Percentiles rank a stretch among this genome's conserved stretches.
Evolutionary conservation across 2,888 invertebrate genomes (phyloP).

Genomic region (Deilephila porcellus): DNA sequence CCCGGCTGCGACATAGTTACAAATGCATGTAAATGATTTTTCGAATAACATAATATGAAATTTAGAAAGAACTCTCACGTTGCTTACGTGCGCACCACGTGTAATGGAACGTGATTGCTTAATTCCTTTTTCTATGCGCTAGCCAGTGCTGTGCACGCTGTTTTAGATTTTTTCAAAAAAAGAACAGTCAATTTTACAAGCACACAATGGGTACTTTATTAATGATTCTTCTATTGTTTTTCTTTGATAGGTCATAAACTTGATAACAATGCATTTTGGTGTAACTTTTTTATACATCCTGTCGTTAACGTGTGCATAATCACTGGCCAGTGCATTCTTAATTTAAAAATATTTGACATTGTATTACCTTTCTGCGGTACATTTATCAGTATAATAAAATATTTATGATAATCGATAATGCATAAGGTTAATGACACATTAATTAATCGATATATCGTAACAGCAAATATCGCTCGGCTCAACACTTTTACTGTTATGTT

Average conservation of each 20-base stretch:
- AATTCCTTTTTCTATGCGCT: conserved; percentile 57
- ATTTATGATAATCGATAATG: conserved; percentile 1
- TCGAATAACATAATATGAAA: conserved; percentile 57
- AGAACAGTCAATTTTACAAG: conserved; percentile 54
- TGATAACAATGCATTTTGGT: conserved; percentile 62
- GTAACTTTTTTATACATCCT: conserved; percentile 71
- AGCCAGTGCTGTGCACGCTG: conserved; percentile 54
- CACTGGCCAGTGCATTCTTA: conserved; percentile 40
- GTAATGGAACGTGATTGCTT: conserved; percentile 64
- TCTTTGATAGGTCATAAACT: conserved; percentile 60
- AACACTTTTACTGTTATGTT: conserved; percentile 21
- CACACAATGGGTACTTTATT: conserved; percentile 70
- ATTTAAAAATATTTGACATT: neutral
- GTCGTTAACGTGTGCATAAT: conserved; percentile 58
- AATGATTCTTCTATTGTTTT: conserved; percentile 76
- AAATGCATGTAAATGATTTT: conserved; percentile 53
- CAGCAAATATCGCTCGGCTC: conserved; percentile 20
- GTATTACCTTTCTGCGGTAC: neutral
- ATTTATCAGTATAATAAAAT: neutral
- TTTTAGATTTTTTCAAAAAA: conserved; percentile 63
- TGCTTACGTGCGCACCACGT: conserved; percentile 53
- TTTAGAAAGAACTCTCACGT: conserved; percentile 65
- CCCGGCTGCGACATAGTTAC: conserved; percentile 39
- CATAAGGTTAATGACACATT: conserved; percentile 48
- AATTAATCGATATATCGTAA: conserved; percentile 37